Evolutionary conservation across 2,797 vertebrate species (phyloP), one percentile per base, ranked within the genome.

Genomic region (Lacerta agilis): DNA sequence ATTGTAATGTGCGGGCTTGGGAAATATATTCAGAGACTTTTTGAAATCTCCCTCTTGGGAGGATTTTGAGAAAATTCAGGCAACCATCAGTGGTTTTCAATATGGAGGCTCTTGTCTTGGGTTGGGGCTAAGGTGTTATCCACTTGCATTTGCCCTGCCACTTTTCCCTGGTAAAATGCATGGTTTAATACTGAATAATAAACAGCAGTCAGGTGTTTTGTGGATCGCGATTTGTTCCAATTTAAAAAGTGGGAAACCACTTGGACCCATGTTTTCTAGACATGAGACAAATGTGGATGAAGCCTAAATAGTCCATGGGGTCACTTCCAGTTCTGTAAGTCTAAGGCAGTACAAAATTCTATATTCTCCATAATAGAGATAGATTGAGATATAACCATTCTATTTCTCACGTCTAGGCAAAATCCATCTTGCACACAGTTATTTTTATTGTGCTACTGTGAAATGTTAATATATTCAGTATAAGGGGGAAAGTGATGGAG

Each of bases 401-500:
- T 80, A 18, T 81, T 88, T 80, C 27, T 81, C 41, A 75, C n/a
- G 15, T 85, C 55, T 41, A 85, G 36, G 58, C 58, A 85, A 85
- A 85, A 85, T 66, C 76, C 38, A 88, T 85, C 66, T 85, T 61
- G 41, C 67, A 85, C 79, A 85, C 25, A 2, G 29, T 89, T 89
- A 85, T 85, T 85, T 81, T 85, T 85, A 89, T 79, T 89, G 69
- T 71, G 66, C 20, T 49, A 27, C 83, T 80, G 77, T 85, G 69
- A 89, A 85, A 89, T 85, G 83, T 80, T 86, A 89, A 89, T 89
- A 89, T 89, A 90, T 87, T 2, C 93, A 88, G 86, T 92, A 87
- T 27, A 18, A 85, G 66, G 72, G 87, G 27, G 90, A 78, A 88
- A 71, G 83, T 91, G 67, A 80, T 41, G 69, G 13, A 9, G 80